Conservation (phyloP, 2,888 invertebrate genomes). For the Drosophila nigritarsus region DNA sequence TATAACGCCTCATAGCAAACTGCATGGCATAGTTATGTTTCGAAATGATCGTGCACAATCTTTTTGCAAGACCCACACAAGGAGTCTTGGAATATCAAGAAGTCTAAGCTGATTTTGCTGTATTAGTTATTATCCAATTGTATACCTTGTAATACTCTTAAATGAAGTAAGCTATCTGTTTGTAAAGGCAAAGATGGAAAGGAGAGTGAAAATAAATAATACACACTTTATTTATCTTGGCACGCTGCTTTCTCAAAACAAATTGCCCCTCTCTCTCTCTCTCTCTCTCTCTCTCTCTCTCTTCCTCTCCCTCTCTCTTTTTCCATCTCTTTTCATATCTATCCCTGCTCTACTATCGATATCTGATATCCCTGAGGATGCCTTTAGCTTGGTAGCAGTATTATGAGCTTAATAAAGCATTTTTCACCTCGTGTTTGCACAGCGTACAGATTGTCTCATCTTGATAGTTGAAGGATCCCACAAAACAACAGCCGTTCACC, state of each 20-base stretch:
- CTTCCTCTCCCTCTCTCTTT: neutral
- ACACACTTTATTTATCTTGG: neutral
- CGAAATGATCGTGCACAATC: neutral
- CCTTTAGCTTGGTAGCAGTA: conserved; percentile 7
- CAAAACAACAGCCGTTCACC: conserved; percentile 38
- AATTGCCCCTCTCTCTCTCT: neutral
- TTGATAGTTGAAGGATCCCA: conserved; percentile 42
- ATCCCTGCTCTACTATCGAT: neutral
- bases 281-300: too few relatives aligned
- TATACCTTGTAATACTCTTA: neutral
- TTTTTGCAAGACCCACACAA: neutral
- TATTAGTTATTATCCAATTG: neutral
- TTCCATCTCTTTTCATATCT: neutral
- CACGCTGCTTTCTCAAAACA: neutral
- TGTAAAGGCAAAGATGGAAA: too few relatives aligned
- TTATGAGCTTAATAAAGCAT: conserved; percentile 26
- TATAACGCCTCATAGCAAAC: conserved; percentile 9
- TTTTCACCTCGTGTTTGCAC: conserved; percentile 39
- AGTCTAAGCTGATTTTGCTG: neutral
- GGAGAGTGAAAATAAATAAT: neutral
- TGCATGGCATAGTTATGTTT: neutral
- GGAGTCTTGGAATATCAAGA: neutral
- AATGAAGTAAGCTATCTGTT: neutral
- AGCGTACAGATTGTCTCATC: conserved; percentile 41
- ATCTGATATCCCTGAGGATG: conserved; percentile 8